A percentile compares a stretch with the other conserved stretches of the same genome.
Evolutionary conservation across 2,113 vertebrate genomes (phyloP).

Genomic region (Chaetura pelagica): DNA sequence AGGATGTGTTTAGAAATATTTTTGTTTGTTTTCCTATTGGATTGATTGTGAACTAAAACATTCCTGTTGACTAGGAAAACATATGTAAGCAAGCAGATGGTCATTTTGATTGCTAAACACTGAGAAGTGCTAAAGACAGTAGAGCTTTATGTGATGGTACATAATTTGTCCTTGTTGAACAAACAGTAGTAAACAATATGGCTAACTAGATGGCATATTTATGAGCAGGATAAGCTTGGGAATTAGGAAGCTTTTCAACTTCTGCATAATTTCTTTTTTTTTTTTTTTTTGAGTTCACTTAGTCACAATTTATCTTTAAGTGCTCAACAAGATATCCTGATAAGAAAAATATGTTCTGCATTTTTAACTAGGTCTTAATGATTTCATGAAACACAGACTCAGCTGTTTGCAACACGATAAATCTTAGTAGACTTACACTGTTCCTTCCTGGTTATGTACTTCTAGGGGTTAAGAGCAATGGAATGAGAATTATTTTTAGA

Average conservation of each 20-base stretch:
- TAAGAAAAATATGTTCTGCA: not conserved
- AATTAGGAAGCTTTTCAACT: not conserved
- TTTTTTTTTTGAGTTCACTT: not conserved
- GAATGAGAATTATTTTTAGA: not conserved
- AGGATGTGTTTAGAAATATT: not conserved
- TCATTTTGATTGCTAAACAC: not conserved
- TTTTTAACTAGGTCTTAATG: slow-evolving; percentile 40
- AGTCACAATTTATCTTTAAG: not conserved
- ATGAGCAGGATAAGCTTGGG: not conserved
- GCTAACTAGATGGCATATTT: not conserved
- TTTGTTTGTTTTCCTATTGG: not conserved
- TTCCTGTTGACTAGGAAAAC: not conserved
- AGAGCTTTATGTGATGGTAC: not conserved
- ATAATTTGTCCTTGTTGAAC: not conserved
- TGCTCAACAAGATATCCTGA: not conserved
- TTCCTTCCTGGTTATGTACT: not conserved
- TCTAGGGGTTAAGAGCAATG: not conserved
- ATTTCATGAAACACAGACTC: not conserved
- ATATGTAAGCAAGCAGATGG: not conserved
- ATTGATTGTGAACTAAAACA: not conserved
- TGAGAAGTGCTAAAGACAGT: not conserved
- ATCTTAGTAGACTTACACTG: not conserved
- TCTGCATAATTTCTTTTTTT: not conserved
- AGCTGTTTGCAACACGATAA: not conserved
- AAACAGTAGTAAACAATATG: not conserved